A percentile compares a stretch with the other conserved stretches of the same genome.
Conservation (phyloP, 2,113 vertebrate species). For the Lophura nycthemera region DNA sequence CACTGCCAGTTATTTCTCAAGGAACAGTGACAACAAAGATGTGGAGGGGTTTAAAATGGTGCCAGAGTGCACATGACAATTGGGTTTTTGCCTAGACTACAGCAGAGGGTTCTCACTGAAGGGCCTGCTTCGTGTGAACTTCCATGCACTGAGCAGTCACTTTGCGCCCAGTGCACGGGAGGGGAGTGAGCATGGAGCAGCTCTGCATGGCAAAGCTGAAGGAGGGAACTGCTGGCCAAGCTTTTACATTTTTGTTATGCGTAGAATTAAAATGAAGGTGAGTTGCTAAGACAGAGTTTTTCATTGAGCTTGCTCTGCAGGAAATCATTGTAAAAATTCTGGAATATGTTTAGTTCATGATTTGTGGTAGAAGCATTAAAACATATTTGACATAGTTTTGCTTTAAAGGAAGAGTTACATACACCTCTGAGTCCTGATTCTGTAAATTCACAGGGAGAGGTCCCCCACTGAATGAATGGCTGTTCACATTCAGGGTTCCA, state of each 20-base stretch:
- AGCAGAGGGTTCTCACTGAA: slow-evolving; percentile 14
- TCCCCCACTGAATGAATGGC: neutral
- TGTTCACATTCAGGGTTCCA: neutral
- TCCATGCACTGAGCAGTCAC: neutral
- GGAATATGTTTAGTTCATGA: neutral
- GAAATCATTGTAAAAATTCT: neutral
- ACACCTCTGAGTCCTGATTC: neutral
- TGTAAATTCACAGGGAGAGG: neutral
- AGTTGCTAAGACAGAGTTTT: neutral
- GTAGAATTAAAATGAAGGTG: neutral
- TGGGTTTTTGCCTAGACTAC: slow-evolving; percentile 34
- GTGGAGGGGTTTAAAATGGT: neutral
- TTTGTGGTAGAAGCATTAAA: slow-evolving; percentile 1
- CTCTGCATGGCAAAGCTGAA: slow-evolving; percentile 14
- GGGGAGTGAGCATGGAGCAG: neutral
- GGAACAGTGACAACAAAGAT: slow-evolving; percentile 27
- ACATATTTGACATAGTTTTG: neutral
- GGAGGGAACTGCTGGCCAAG: neutral
- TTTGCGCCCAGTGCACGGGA: neutral
- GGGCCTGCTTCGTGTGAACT: neutral
- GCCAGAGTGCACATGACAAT: slow-evolving; percentile 44
- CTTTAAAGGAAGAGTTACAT: neutral
- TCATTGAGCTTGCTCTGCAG: neutral
- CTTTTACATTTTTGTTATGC: neutral
- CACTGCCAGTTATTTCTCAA: slow-evolving; percentile 35